Conservation (phyloP, 2,888 invertebrate genomes). For the Stegophylla sp. region DNA sequence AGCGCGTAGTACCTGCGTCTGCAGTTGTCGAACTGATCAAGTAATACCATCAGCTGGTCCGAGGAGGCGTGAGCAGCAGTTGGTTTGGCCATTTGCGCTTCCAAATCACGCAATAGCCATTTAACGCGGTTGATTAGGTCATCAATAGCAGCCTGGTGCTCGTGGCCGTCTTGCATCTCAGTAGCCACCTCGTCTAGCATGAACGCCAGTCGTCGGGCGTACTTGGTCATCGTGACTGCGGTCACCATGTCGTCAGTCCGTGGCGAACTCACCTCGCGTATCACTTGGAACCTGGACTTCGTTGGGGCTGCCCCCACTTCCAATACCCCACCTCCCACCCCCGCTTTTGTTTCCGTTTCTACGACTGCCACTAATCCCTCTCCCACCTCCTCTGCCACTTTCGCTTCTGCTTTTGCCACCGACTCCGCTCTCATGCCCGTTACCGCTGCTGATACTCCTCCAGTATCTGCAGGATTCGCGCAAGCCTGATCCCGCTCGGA, state of each 20-base stretch:
- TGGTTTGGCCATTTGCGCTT: neutral
- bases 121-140: neutral
- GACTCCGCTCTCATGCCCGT: too few species aligned
- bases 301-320: neutral
- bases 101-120: neutral
- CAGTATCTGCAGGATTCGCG: too few species aligned
- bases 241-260: neutral
- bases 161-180: neutral
- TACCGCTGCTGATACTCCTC: too few species aligned
- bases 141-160: neutral
- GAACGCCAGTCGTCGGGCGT: neutral
- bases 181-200: neutral
- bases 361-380: neutral
- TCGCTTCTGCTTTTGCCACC: too few species aligned
- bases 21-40: too few species aligned
- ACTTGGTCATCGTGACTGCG: neutral
- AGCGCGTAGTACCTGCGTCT: too few species aligned
- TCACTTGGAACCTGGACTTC: neutral
- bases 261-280: neutral
- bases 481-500: too few species aligned
- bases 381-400: neutral
- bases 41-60: too few species aligned
- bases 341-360: neutral
- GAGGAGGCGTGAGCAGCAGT: neutral
- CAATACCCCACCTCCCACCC: neutral